These are phyloP conservation scores for Drosophila saltans DNA, from an alignment of 1,140 invertebrate genomes.

Conservation along the genomic window DNA sequence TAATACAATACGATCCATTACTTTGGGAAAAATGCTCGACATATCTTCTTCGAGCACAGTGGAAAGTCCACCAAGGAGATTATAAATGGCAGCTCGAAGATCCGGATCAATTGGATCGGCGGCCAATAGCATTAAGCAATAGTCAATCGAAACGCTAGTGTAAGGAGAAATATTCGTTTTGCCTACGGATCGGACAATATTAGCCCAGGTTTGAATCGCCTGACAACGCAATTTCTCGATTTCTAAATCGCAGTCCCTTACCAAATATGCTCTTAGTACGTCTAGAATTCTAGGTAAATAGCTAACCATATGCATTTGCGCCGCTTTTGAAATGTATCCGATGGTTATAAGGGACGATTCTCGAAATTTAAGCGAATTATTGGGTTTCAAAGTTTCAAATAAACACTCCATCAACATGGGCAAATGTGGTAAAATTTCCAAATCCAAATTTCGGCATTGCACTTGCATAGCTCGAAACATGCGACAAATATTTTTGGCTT, in stretches of 20 bases:
- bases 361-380: conserved; percentile 85
- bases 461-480: conserved; percentile 93
- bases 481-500: conserved; percentile 87
- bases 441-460: conserved; percentile 90
- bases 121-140: conserved; percentile 87
- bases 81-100: conserved; percentile 88
- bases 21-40: conserved; percentile 86
- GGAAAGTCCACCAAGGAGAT: conserved; percentile 88
- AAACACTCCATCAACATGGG: conserved; percentile 89
- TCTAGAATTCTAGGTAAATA: conserved; percentile 89
- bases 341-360: conserved; percentile 88
- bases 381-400: conserved; percentile 85
- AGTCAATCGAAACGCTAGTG: conserved; percentile 86
- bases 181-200: conserved; percentile 88
- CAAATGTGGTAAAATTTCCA: conserved; percentile 88
- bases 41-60: conserved; percentile 88
- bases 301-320: conserved; percentile 88
- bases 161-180: conserved; percentile 87
- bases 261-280: conserved; percentile 87
- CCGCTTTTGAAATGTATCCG: conserved; percentile 88
- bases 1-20: conserved; percentile 87
- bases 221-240: conserved; percentile 86
- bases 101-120: conserved; percentile 88
- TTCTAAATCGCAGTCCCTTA: conserved; percentile 84
- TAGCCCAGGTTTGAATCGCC: conserved; percentile 88